phyloP scores from a whole-genome alignment of 2,888 invertebrate species.

The Zygothrica quintamaculata region DNA sequence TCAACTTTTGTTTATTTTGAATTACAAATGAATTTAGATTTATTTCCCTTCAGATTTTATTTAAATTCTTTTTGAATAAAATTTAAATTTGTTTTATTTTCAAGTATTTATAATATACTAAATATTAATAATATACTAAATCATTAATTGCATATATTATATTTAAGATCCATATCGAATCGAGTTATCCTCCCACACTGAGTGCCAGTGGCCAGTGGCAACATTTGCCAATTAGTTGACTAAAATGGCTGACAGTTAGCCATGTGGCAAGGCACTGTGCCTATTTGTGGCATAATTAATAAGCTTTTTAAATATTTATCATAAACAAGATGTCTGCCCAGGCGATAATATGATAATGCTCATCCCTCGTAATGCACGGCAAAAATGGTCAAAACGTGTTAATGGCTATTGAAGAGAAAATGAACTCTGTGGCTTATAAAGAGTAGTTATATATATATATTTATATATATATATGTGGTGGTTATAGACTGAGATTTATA shows the following conservation, averaged over 20 bases:
- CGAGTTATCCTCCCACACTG: slow-evolving; percentile 47
- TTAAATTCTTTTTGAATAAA: too few relatives aligned
- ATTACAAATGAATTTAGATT: neutral
- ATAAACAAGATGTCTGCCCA: slow-evolving; percentile 63
- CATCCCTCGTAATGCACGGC: slow-evolving; percentile 61
- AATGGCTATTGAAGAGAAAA: slow-evolving; percentile 47
- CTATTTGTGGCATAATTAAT: slow-evolving; percentile 78
- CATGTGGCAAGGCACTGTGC: slow-evolving; percentile 35
- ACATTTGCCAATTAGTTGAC: slow-evolving; percentile 62
- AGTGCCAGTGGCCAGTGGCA: slow-evolving; percentile 17
- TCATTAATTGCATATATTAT: slow-evolving; percentile 29
- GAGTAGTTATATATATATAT: too few relatives aligned
- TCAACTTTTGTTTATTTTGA: neutral
- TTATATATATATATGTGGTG: too few relatives aligned
- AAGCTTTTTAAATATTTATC: slow-evolving; percentile 75
- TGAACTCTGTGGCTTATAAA: too few relatives aligned
- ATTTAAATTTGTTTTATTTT: too few relatives aligned
- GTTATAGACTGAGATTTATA: slow-evolving; percentile 20
- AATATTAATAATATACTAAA: slow-evolving; percentile 51
- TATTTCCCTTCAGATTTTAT: too few relatives aligned
- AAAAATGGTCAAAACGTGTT: slow-evolving; percentile 67
- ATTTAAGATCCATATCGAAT: slow-evolving; percentile 10
- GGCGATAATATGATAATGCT: slow-evolving; percentile 71
- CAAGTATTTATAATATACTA: neutral
- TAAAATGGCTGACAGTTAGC: slow-evolving; percentile 55